Evolutionary conservation across 1,140 invertebrate genomes (phyloP).

Genomic region (Popillia japonica): DNA sequence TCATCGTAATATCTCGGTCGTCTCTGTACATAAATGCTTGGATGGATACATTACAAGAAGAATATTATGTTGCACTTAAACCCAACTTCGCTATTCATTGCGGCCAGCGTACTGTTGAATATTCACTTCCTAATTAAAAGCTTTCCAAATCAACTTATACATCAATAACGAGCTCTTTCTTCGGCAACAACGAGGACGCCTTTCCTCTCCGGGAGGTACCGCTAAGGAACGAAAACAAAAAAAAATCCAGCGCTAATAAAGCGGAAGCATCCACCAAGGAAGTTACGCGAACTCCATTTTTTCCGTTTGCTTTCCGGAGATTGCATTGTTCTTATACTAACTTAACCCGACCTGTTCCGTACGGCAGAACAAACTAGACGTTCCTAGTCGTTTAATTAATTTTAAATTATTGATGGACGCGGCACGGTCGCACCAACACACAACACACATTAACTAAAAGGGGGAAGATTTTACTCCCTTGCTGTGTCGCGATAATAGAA

Average conservation of each 20-base stretch:
- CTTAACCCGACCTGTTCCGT: background rate
- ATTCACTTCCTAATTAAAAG: too few relatives aligned
- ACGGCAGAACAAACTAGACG: background rate
- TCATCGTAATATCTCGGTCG: too few relatives aligned
- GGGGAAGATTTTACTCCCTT: background rate
- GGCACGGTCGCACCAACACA: background rate
- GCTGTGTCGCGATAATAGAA: background rate
- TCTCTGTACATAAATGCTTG: too few relatives aligned
- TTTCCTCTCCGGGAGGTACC: background rate
- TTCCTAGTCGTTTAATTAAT: slow-evolving; percentile 14
- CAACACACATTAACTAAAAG: background rate
- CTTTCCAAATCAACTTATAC: background rate
- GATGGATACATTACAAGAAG: too few relatives aligned
- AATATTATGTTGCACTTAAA: too few relatives aligned
- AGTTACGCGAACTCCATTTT: background rate
- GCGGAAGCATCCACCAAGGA: background rate
- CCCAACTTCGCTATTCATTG: too few relatives aligned
- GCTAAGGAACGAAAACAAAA: background rate
- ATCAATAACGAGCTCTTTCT: background rate
- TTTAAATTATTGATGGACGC: slow-evolving; percentile 26
- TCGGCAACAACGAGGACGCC: background rate
- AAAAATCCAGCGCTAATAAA: background rate
- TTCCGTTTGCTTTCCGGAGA: background rate
- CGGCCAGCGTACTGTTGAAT: too few relatives aligned
- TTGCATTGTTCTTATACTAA: background rate